Evolutionary conservation across 2,113 vertebrate species (phyloP), one percentile per base, ranked within the genome.

Genomic region (Sebastes schlegelii): DNA sequence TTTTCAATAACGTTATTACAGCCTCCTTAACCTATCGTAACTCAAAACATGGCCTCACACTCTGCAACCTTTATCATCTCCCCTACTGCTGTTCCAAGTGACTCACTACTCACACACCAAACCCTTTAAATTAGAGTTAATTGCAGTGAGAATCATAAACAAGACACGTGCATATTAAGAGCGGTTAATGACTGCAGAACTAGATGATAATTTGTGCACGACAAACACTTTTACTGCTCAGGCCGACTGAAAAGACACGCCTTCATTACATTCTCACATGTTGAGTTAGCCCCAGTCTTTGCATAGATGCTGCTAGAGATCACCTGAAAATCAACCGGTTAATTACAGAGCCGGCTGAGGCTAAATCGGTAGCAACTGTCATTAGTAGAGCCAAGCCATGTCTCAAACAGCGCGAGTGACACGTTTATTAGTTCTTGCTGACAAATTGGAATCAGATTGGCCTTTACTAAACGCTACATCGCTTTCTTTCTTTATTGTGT

Each of bases 341-440:
- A 94, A 94, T 92, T 92, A 91, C 80, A 82, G 78, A 85, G 79
- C 73, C 86, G 87, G 75, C 75, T 8, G 83, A 82, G 71, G 84
- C 87, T 89, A 91, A 92, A 92, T 90, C 85, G 57, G 82, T 77
- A 80, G 88, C 73, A 82, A 84, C 85, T 88, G 86, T 91, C 92
- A 91, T 91, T 90, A 92, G 85, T 60, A 62, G 82, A 82, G 87
- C 80, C 67, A 54, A 89, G 81, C 76, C 58, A n/a, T 72, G 51
- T 83, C 74, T 82, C 84, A 74, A 77, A 80, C 75, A 87, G 72
- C 17, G 21, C 51, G 21, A 86, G 71, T 90, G 92, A 90, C 89
- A 88, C 66, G 17, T 93, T 89, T 90, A 93, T 93, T 93, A 86
- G 86, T 75, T 90, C 68, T 68, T 80, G 62, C 86, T 88, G 88